These are phyloP conservation scores for Vombatus ursinus DNA, from an alignment of 2,113 vertebrate genomes.

Conservation along the genomic window DNA sequence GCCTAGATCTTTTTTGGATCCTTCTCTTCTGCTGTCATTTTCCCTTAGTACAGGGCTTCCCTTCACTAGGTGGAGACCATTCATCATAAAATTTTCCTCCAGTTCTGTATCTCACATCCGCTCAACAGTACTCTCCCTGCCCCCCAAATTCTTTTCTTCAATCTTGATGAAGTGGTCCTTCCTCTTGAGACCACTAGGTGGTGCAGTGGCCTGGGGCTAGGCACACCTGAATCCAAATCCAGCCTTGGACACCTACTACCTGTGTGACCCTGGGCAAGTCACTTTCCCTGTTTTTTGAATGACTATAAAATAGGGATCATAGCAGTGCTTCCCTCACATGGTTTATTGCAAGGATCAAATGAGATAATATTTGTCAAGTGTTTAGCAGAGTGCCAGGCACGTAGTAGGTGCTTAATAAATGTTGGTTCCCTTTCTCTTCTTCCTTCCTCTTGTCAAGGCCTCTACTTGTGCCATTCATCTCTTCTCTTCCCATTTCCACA, in stretches of 20 bases:
- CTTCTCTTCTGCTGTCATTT: neutral
- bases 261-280: neutral
- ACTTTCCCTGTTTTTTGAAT: neutral
- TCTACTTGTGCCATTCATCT: neutral
- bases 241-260: too few species aligned
- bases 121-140: neutral
- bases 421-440: neutral
- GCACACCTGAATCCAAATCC: too few species aligned
- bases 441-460: neutral
- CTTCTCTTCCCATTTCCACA: neutral
- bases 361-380: neutral
- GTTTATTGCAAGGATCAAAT: neutral
- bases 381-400: neutral
- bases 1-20: neutral
- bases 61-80: neutral
- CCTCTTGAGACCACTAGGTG: neutral
- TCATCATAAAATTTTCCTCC: neutral
- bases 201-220: neutral
- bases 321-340: neutral
- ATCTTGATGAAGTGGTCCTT: neutral
- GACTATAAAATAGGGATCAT: neutral
- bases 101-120: neutral
- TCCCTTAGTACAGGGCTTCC: neutral
- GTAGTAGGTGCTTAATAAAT: neutral
- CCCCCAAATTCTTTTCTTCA: neutral